Evolutionary conservation across 92 coral and sea anemone species (phyloP), one percentile per base, ranked within the genome.

Genomic region (Hydrozoanthus gracilis): DNA sequence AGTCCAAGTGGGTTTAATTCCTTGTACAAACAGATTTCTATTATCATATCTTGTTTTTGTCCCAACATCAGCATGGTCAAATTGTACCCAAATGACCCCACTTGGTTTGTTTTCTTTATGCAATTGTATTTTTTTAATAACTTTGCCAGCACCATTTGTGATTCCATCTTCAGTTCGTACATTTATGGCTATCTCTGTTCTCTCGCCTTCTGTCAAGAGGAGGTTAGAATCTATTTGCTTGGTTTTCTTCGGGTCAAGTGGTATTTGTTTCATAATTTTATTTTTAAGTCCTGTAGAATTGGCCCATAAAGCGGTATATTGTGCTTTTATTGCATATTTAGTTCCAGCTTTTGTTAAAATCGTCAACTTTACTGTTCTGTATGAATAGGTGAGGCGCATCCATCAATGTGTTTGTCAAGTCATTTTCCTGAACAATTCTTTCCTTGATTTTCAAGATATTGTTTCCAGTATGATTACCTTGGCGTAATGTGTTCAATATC

Each of bases 401-500:
- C 77, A 20, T 77, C 5, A 86, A 86, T 18, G 48, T 76, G 66
- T 84, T 35, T 39, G 3, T 18, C 55, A 8, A 17, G 46, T n/a
- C 62, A 69, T 69, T 87, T 16, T 47, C n/a, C 52, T 70, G 70
- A 60, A 87, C 68, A 67, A 82, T 50, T 47, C 67, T 44, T 80
- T 91, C 79, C 74, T 91, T 88, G 1, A 88, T 27, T 61, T 85
- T 88, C 69, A 84, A 8, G 35, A 88, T 91, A 55, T 88, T 92
- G 51, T 88, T 51, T 27, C 2, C 39, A 27, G 39, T 27, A 27
- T 27, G 39, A 27, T 27, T 27, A 27, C 39, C 2, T 27, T 88
- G 87, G 88, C 92, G 78, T 45, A 91, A 60, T 15, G 89, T 68
- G 83, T 91, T 91, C 67, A 88, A 87, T 6, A 91, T 88, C 50